Conservation (phyloP, 2,113 vertebrate species). For the Oncorhynchus mykiss region DNA sequence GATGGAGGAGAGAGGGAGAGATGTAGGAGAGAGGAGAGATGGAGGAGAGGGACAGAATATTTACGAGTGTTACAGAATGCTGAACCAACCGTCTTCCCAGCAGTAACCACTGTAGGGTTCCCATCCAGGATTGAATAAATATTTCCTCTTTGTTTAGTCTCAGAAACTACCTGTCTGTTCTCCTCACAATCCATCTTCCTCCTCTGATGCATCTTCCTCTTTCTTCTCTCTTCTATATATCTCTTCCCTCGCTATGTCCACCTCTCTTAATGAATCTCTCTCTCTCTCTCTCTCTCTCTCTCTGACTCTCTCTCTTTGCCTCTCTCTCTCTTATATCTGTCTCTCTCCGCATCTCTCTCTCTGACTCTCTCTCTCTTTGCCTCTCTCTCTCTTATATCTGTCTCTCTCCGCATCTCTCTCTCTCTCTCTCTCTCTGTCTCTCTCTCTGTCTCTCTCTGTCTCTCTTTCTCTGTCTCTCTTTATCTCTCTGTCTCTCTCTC, state of each 20-base stretch:
- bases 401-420: neutral
- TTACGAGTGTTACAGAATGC: too few species aligned
- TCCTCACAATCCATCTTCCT: neutral
- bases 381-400: too few species aligned
- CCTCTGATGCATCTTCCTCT: too few species aligned
- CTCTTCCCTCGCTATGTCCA: neutral
- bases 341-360: conserved; percentile 14
- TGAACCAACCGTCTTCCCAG: too few species aligned
- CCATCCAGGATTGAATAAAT: neutral
- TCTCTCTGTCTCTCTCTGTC: neutral
- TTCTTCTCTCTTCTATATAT: neutral
- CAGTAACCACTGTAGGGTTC: neutral
- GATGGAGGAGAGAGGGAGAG: too few species aligned
- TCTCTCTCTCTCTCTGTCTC: neutral
- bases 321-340: neutral
- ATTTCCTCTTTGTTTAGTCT: neutral
- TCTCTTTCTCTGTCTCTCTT: neutral
- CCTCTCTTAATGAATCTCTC: neutral
- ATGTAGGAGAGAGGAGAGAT: too few species aligned
- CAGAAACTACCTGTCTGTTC: too few species aligned
- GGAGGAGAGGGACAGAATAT: too few species aligned
- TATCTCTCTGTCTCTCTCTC: neutral
- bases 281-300: neutral
- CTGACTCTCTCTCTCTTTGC: neutral
- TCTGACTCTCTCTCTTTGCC: neutral